These are phyloP conservation scores for Sycobia sp. DNA, from an alignment of 1,140 invertebrate genomes.

Conservation along the genomic window DNA sequence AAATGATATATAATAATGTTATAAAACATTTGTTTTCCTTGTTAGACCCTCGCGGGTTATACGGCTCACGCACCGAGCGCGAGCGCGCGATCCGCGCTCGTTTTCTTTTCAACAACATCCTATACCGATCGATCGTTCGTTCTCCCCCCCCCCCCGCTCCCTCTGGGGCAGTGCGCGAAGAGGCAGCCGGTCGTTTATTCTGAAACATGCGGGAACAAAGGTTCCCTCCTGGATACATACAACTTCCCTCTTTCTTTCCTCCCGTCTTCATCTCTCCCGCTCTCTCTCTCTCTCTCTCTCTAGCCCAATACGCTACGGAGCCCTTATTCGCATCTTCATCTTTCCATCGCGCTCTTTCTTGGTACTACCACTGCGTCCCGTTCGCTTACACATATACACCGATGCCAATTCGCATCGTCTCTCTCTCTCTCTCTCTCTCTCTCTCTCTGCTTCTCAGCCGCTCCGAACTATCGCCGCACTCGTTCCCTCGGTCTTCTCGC, in stretches of 20 bases:
- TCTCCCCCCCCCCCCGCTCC: conserved; percentile 19
- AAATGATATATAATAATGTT: too few relatives aligned
- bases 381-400: conserved; percentile 6
- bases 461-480: not conserved
- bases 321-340: conserved; percentile 31
- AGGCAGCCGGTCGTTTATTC: conserved; percentile 52
- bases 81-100: too few relatives aligned
- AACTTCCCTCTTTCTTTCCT: conserved; percentile 27
- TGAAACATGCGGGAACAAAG: conserved; percentile 56
- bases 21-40: too few relatives aligned
- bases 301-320: not conserved
- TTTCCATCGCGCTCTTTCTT: conserved; percentile 25
- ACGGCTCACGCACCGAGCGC: too few relatives aligned
- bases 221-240: conserved; percentile 44
- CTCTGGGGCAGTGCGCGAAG: conserved; percentile 28
- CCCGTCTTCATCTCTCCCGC: too few relatives aligned
- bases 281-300: conserved; percentile 33
- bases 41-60: too few relatives aligned
- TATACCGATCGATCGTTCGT: conserved; percentile 20
- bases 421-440: not conserved
- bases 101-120: not conserved
- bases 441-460: too few relatives aligned
- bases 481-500: not conserved
- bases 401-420: conserved; percentile 11
- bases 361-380: conserved; percentile 13